These are phyloP conservation scores for Discoglossus pictus DNA, from an alignment of 2,797 vertebrate genomes.

Conservation along the genomic window DNA sequence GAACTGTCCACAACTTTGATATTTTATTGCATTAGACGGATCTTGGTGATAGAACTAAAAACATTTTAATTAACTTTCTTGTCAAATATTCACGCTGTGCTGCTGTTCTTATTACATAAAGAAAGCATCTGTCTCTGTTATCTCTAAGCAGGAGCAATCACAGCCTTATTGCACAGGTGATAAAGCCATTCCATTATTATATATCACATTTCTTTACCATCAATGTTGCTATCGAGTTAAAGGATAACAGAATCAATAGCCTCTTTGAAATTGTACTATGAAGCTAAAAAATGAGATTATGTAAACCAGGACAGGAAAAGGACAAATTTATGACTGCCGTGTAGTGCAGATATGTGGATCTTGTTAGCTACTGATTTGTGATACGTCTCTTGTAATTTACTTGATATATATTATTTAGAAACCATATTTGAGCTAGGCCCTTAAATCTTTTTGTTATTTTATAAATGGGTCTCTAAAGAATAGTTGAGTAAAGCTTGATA, in stretches of 20 bases:
- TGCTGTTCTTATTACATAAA: slow-evolving; percentile 13
- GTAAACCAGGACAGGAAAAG: slow-evolving; percentile 5
- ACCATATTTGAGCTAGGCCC: no score
- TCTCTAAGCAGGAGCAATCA: slow-evolving; percentile 28
- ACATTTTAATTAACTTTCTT: slow-evolving; percentile 33
- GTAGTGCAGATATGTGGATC: slow-evolving; percentile 25
- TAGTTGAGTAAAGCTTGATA: no score
- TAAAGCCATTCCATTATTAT: slow-evolving; percentile 24
- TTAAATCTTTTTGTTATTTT: no score
- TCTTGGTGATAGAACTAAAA: slow-evolving; percentile 9
- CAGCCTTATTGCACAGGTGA: slow-evolving; percentile 41
- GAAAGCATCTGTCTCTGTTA: slow-evolving; percentile 29
- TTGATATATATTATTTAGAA: no score
- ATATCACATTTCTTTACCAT: slow-evolving; percentile 20
- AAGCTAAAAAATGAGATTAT: background rate
- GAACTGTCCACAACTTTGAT: background rate
- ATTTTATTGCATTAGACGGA: slow-evolving; percentile 11
- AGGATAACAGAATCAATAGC: slow-evolving; percentile 24
- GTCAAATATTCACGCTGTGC: slow-evolving; percentile 19
- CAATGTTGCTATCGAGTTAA: slow-evolving; percentile 28
- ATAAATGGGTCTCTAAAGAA: no score
- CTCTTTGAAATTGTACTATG: background rate
- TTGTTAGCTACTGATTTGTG: no score
- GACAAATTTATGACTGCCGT: slow-evolving; percentile 15
- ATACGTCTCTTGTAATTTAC: no score